These are phyloP conservation scores for Galemys pyrenaicus DNA, from an alignment of 2,113 vertebrate genomes.

Conservation along the genomic window DNA sequence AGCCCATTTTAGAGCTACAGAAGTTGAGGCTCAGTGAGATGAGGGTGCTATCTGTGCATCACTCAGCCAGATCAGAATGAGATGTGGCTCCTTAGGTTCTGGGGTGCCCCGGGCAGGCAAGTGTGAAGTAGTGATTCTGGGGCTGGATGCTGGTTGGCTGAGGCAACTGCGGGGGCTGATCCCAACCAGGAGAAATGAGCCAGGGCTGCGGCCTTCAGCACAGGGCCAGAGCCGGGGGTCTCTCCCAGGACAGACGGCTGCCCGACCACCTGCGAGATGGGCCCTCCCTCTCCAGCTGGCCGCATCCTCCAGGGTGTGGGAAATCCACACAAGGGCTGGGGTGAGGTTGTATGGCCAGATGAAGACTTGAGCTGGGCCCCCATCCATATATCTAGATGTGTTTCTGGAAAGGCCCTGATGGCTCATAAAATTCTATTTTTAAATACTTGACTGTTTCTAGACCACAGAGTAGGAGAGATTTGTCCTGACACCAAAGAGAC, in stretches of 20 bases:
- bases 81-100: rapidly evolving
- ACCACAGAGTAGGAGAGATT: background rate
- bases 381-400: background rate
- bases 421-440: constrained; percentile 68
- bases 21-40: background rate
- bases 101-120: background rate
- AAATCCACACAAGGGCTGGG: background rate
- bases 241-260: background rate
- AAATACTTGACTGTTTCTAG: constrained; percentile 38
- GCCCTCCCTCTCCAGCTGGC: background rate
- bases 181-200: background rate
- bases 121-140: background rate
- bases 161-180: background rate
- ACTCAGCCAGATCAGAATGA: background rate
- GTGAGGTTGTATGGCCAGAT: background rate
- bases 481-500: constrained; percentile 9
- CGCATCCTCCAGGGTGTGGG: background rate
- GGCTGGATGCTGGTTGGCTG: background rate
- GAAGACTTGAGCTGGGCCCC: background rate
- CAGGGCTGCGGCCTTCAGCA: background rate
- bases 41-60: rapidly evolving
- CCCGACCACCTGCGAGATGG: background rate
- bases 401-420: constrained; percentile 40
- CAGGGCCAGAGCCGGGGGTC: background rate
- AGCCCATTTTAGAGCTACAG: background rate